Conservation (phyloP, 2,888 invertebrate species). For the Nephrotoma flavescens region DNA sequence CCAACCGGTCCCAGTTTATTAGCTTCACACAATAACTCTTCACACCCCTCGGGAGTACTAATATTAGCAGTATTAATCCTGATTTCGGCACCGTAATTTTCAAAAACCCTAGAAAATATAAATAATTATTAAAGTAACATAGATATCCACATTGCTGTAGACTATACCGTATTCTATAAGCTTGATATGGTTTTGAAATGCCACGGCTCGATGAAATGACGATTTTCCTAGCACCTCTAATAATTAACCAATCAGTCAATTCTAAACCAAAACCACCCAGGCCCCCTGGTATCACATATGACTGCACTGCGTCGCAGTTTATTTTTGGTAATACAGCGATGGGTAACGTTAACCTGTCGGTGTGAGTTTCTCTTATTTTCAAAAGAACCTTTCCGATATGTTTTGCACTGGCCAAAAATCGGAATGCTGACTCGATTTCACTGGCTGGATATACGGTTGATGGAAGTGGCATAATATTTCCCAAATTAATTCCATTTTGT, state of each 20-base stretch:
- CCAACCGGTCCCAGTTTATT: constrained; percentile 51
- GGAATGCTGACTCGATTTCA: constrained; percentile 58
- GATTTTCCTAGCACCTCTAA: constrained; percentile 64
- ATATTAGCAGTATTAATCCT: constrained; percentile 56
- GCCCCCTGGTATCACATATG: constrained; percentile 58
- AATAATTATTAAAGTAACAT: too few relatives aligned
- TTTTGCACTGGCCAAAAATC: constrained; percentile 49
- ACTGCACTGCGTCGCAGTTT: constrained; percentile 22
- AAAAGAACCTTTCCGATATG: constrained; percentile 62
- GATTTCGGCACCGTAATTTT: constrained; percentile 50
- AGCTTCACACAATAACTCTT: constrained; percentile 47
- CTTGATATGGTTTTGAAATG: constrained; percentile 67
- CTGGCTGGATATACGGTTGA: constrained; percentile 45
- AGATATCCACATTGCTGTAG: too few relatives aligned
- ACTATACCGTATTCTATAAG: constrained; percentile 27
- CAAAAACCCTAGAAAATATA: constrained; percentile 42
- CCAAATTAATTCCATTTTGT: background rate
- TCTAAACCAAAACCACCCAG: constrained; percentile 89
- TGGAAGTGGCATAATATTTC: constrained; percentile 48
- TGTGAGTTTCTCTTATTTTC: constrained; percentile 22
- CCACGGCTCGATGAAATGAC: constrained; percentile 71
- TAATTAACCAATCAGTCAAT: constrained; percentile 69
- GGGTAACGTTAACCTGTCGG: constrained; percentile 19
- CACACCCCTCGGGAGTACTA: constrained; percentile 53
- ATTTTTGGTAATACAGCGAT: constrained; percentile 21